Base-by-base conservation (phyloP, 2,113 vertebrate genomes). In the Chloropsis cyanopogon region DNA sequence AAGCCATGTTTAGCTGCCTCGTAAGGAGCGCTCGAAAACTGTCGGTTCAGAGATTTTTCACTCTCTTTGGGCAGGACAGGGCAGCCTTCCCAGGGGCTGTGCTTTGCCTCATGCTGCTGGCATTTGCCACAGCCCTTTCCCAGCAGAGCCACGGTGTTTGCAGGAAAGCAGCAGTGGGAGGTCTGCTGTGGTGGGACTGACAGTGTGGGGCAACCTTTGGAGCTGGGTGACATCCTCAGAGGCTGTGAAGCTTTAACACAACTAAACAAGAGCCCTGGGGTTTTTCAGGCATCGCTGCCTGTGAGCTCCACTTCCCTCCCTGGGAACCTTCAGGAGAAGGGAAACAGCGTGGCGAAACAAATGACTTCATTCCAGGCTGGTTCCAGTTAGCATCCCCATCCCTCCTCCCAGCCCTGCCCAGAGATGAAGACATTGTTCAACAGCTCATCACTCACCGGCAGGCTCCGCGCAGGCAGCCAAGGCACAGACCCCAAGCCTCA, bases 391-490 rank as follows among this genome's bases (percentile, higher is more conserved):
- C 95, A 93, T 86, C 94, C 72, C 76, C 41, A 4, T 41, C 79
- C 82, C 94, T 96, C 93, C 89, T 95, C 92, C 89, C 42, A 4
- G 61, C 84, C 89, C 91, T 96, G 88, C 95, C 95, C 96, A 83
- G 90, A 68, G 92, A 96, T 96, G 94, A 94, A 97, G 96, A 97
- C 33, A 12, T 93, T 94, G 80, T 78, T 96, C 94, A 95, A 75
- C 94, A 97, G 95, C 90, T 94, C 93, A 96, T 96, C 91, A 92
- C 88, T 96, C 95, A 96, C 64, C 12, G 2, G 86, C 94, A 93
- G 91, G 88, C 94, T 90, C 91, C 4, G 13, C 5, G 35, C 82
- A 90, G 76, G 88, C 89, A 94, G 93, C 94, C 94, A 93, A 76
- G 1, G 8, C 20, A 1, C 93, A 75, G 92, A 93, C 60, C 92